Evolutionary conservation across 2,888 invertebrate species (phyloP).

Genomic region (Anoplius nigerrimus): DNA sequence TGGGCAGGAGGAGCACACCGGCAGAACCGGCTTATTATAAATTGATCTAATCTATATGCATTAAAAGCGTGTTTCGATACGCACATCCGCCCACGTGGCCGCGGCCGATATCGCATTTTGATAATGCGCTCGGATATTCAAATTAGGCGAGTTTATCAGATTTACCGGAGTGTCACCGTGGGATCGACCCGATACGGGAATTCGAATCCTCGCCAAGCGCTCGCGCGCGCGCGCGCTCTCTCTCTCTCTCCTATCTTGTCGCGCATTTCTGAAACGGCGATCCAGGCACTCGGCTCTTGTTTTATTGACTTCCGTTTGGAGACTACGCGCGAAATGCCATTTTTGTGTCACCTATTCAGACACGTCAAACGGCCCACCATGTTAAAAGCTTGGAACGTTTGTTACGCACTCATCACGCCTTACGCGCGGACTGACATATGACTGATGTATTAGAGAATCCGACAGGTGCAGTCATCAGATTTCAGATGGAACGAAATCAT

Average conservation of each 20-base stretch:
- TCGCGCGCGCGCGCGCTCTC: no score
- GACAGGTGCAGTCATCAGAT: no score
- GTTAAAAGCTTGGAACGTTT: neutral
- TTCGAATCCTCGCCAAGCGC: constrained; percentile 17
- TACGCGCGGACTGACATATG: no score
- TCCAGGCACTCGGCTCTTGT: no score
- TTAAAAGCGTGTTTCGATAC: constrained; percentile 69
- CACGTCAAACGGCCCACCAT: neutral
- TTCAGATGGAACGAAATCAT: no score
- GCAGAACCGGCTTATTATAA: constrained; percentile 71
- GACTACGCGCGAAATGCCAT: no score
- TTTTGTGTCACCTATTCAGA: no score
- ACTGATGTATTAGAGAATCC: no score
- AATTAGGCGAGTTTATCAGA: constrained; percentile 71
- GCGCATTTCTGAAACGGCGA: neutral
- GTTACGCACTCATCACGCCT: no score
- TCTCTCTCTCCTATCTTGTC: constrained; percentile 34
- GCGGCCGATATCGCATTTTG: constrained; percentile 70
- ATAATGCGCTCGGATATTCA: constrained; percentile 71
- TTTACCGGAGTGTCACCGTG: constrained; percentile 62
- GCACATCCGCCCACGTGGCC: constrained; percentile 57
- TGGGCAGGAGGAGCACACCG: constrained; percentile 6
- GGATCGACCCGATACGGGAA: constrained; percentile 46
- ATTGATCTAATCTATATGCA: constrained; percentile 74
- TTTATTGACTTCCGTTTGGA: no score